phyloP scores from a whole-genome alignment of 2,113 vertebrate species.

The Chaetura pelagica region DNA sequence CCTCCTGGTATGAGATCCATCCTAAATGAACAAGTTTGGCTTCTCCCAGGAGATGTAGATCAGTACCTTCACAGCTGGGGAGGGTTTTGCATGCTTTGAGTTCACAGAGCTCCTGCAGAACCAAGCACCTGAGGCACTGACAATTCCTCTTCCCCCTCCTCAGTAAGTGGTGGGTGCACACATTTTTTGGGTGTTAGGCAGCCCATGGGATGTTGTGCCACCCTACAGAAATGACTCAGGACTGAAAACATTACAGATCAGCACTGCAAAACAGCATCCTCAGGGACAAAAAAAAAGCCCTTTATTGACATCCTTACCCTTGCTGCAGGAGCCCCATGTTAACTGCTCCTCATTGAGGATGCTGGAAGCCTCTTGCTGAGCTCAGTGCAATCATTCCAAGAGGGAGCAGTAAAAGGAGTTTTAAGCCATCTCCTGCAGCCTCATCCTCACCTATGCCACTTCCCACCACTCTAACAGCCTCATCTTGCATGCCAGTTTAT shows the following conservation, averaged over 20 bases:
- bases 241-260: not conserved
- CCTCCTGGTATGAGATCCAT: not conserved
- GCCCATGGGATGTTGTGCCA: accelerated
- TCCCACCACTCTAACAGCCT: not conserved
- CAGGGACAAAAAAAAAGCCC: not conserved
- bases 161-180: accelerated
- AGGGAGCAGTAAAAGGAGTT: not conserved
- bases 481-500: not conserved
- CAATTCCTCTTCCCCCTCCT: not conserved
- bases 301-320: not conserved
- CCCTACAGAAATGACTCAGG: not conserved
- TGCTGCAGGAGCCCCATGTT: not conserved
- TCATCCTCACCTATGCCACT: not conserved
- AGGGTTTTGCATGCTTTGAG: not conserved
- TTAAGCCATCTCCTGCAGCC: not conserved
- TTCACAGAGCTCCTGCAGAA: not conserved
- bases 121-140: not conserved
- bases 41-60: not conserved
- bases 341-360: not conserved
- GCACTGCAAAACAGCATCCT: not conserved
- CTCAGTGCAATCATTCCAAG: not conserved
- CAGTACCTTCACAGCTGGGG: not conserved
- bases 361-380: not conserved
- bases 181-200: not conserved
- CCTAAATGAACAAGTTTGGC: not conserved